Evolutionary conservation across 2,113 vertebrate species (phyloP).

Genomic region (Equus quagga): DNA sequence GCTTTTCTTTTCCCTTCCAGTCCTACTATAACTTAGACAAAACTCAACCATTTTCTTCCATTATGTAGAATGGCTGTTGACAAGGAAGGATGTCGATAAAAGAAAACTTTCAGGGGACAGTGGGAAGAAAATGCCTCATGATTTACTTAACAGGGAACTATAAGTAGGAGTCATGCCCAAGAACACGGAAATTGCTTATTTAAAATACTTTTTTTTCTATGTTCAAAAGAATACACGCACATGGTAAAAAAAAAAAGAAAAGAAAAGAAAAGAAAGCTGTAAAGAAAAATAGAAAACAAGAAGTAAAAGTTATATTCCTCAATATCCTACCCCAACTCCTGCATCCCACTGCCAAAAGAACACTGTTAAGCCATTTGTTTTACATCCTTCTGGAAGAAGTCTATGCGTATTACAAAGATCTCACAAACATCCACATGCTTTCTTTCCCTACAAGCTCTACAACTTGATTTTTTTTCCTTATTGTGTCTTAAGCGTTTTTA

Average conservation of each 20-base stretch:
- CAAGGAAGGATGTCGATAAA: not conserved
- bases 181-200: not conserved
- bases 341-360: not conserved
- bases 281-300: slow-evolving; percentile 17
- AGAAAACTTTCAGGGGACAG: not conserved
- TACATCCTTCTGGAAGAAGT: not conserved
- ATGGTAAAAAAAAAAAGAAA: not conserved
- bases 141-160: not conserved
- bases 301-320: not conserved
- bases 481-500: not conserved
- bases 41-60: not conserved
- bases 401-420: not conserved
- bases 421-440: not conserved
- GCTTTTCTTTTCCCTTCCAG: not conserved
- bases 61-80: not conserved
- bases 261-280: not conserved
- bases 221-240: not conserved
- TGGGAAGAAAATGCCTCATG: not conserved
- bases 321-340: not conserved
- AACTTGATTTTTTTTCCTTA: not conserved
- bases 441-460: not conserved
- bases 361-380: not conserved
- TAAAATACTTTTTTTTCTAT: not conserved
- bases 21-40: not conserved
- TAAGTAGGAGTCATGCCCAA: not conserved